Conservation (phyloP, 2,888 invertebrate genomes). For the Athalia rosae region DNA sequence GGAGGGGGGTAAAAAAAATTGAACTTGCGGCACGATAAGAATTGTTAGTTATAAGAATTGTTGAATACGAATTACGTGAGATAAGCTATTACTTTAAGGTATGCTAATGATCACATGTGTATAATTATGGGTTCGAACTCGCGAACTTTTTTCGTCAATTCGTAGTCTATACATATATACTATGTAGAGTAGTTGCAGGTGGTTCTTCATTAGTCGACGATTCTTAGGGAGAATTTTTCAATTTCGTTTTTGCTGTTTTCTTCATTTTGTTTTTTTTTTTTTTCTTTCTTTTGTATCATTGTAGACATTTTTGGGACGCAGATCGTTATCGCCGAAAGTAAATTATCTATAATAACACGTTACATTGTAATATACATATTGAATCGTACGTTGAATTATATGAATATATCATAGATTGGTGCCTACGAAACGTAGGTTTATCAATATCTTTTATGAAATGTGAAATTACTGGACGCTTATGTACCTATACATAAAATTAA, state of each 20-base stretch:
- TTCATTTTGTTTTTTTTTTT: neutral
- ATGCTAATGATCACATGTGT: neutral
- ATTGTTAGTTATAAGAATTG: constrained; percentile 63
- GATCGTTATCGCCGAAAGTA: constrained; percentile 48
- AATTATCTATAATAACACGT: neutral
- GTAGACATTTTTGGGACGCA: constrained; percentile 39
- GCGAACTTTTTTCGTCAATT: no score
- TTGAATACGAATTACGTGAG: constrained; percentile 2
- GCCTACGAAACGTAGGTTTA: no score
- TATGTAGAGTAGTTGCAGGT: no score
- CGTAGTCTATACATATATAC: no score
- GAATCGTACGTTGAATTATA: neutral
- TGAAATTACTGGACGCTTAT: no score
- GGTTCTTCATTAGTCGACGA: neutral
- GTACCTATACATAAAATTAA: no score
- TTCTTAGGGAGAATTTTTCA: no score
- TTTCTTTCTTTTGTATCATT: neutral
- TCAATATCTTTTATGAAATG: no score
- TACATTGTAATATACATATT: constrained; percentile 1
- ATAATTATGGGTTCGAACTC: no score
- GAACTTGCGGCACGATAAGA: constrained; percentile 66
- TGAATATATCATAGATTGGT: neutral
- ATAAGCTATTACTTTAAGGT: constrained; percentile 13
- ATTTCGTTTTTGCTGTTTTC: neutral
- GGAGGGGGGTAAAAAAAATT: constrained; percentile 43